Evolutionary conservation across 2,113 vertebrate species (phyloP).

Genomic region (Turnix velox): DNA sequence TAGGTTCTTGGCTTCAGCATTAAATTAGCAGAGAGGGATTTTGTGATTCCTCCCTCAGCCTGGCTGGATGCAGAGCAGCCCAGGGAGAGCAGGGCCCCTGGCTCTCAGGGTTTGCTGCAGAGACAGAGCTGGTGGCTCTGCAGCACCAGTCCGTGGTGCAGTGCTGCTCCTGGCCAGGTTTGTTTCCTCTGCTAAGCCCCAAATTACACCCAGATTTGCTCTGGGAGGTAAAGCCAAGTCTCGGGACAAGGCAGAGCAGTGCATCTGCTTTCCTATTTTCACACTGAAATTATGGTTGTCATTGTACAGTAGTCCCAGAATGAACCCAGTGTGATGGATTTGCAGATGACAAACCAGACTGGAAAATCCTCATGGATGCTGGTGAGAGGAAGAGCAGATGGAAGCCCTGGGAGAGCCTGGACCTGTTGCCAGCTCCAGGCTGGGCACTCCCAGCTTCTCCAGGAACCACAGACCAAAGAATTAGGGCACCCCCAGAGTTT

Average conservation of each 20-base stretch:
- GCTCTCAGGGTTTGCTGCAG: neutral
- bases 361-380: neutral
- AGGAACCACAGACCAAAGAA: neutral
- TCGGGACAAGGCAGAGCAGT: neutral
- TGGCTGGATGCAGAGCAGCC: neutral
- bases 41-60: neutral
- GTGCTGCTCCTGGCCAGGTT: accelerated
- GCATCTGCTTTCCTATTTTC: neutral
- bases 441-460: neutral
- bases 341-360: neutral
- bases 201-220: neutral
- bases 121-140: neutral
- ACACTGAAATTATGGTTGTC: neutral
- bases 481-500: neutral
- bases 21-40: neutral
- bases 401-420: neutral
- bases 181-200: neutral
- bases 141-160: too few relatives aligned
- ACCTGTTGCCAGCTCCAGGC: neutral
- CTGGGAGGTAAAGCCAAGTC: neutral
- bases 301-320: neutral
- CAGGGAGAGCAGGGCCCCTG: too few relatives aligned
- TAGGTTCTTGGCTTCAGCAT: neutral
- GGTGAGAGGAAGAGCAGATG: neutral
- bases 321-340: neutral